Evolutionary conservation across 2,888 invertebrate genomes (phyloP).

Genomic region (Diadegma fenestrale): DNA sequence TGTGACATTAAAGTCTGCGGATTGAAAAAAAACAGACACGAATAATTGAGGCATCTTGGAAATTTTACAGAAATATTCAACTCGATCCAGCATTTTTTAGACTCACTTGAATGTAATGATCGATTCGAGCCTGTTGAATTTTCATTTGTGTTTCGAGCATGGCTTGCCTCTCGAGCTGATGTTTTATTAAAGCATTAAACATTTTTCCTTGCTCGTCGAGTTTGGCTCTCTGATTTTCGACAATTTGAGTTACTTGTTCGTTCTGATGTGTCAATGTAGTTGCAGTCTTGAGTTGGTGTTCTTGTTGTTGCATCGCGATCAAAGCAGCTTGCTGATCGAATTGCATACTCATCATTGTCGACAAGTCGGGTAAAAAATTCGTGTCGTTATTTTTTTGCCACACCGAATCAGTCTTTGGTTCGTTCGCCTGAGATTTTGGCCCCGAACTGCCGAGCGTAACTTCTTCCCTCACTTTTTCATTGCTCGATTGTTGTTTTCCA

Average conservation of each 20-base stretch:
- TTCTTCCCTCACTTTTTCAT: conserved; percentile 19
- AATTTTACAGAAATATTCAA: neutral
- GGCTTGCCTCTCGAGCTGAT: conserved; percentile 79
- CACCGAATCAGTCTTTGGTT: conserved; percentile 33
- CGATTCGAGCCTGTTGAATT: conserved; percentile 80
- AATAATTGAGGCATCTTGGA: neutral
- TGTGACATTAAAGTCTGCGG: conserved; percentile 78
- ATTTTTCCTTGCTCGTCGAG: conserved; percentile 78
- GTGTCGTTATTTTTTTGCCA: conserved; percentile 44
- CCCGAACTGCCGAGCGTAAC: neutral
- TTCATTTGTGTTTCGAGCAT: conserved; percentile 80
- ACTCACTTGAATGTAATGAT: conserved; percentile 79
- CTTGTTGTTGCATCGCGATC: conserved; percentile 80
- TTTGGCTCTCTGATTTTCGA: conserved; percentile 76
- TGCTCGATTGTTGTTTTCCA: conserved; percentile 58
- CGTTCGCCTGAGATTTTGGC: conserved; percentile 18
- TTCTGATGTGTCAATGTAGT: conserved; percentile 78
- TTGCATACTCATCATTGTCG: conserved; percentile 75
- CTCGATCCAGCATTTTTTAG: neutral
- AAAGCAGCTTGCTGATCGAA: conserved; percentile 79
- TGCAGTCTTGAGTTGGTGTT: conserved; percentile 78
- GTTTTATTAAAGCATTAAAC: conserved; percentile 78
- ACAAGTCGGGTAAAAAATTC: conserved; percentile 68
- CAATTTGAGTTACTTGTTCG: conserved; percentile 75
- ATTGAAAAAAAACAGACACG: conserved; percentile 40